Evolutionary conservation across 2,888 invertebrate species (phyloP), one percentile per base, ranked within the genome.

Genomic region (Phania funesta): DNA sequence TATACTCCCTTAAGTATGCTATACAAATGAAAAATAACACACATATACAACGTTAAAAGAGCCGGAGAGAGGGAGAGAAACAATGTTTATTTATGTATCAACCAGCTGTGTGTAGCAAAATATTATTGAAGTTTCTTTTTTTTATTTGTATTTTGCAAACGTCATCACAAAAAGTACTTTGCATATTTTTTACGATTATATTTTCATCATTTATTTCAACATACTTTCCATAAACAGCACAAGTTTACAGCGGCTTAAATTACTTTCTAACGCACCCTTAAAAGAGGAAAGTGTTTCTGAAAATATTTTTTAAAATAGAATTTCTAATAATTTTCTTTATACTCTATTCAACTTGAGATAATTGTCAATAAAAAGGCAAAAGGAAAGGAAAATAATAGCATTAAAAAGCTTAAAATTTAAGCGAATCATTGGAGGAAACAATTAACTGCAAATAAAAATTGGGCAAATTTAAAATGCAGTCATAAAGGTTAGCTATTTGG

Each of bases 141-240:
- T 35, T 32, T 9, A 20, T 20, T 26, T 16, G n/a, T 32, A 26
- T 60, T 77, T 77, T 50, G 71, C 71, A 32, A 71, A 65, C 78
- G 71, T 78, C 78, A 78, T 78, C 78, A 78, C 58, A 65, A 52
- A 71, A 65, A 65, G 35, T 44, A 50, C 41, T 71, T 78, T 64
- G 56, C 56, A 64, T 56, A 65, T 71, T 48, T 58, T 77, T 65
- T 38, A 50, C 13, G 56, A 71, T 58, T 58, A 78, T 50, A 50
- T 78, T 50, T 65, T 65, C 48, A 41, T 78, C 65, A 50, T 65
- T 78, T 65, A 64, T 62, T 70, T 62, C 5, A 62, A 48, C 38
- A 56, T 58, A 68, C 52, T 60, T 52, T n/a, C n/a, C 13, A 52
- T 67, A 18, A 52, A 67, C 44, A 29, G 65, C 26, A 68, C 60